Evolutionary conservation across 2,113 vertebrate genomes (phyloP), one percentile per base, ranked within the genome.

Genomic region (Gila orcuttii): DNA sequence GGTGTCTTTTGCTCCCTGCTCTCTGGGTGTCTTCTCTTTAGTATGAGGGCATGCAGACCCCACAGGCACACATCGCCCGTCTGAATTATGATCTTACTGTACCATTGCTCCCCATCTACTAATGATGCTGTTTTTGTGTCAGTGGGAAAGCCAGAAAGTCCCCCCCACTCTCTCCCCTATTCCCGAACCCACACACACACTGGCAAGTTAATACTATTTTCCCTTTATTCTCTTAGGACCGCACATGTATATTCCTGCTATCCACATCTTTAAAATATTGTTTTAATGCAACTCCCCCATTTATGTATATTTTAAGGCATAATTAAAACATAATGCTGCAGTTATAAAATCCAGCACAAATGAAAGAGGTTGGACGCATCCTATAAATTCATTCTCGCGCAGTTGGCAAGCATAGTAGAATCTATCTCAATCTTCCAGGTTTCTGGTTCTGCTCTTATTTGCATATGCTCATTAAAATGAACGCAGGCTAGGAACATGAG

Each of bases 381-480:
- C 88, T 91, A 93, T 90, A 93, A 95, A 95, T 94, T 93, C 94
- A 96, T 96, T 93, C 93, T 93, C 92, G 91, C 91, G 92, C 91
- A 93, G 95, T 91, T 95, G 93, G 94, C 95, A 95, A 94, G 95
- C 91, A 82, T 95, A 91, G 87, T 92, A 92, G 89, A 94, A 94
- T 96, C 95, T 94, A 96, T 95, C 94, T 94, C 94, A 95, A 92
- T 90, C 93, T 95, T 94, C 92, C 94, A 83, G 91, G 95, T 93
- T 93, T 93, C 90, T 94, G 94, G 95, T 96, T 94, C 93, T 60
- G 68, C 42, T 87, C 90, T 91, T 92, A 94, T 97, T 95, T 96
- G 93, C 94, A 94, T 96, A 93, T 94, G 84, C 86, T 83, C 83
- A 89, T 87, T 90, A 82, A 92, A 90, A 91, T 76, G 50, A 88